Evolutionary conservation across 2,113 vertebrate species (phyloP), one percentile per base, ranked within the genome.

Genomic region (Mesembrinibis cayennensis): DNA sequence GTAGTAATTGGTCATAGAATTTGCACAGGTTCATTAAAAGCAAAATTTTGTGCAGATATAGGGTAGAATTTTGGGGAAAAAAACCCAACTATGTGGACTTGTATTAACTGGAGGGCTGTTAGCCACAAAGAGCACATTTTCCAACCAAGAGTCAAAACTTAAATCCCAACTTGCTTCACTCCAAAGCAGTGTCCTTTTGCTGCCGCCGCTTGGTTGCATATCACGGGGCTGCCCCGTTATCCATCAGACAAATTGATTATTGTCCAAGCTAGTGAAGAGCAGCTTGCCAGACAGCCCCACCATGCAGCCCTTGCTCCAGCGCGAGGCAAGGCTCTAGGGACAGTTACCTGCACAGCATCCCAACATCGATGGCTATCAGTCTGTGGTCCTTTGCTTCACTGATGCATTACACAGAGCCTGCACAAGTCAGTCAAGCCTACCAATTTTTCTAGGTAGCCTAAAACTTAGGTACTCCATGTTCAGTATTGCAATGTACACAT

Each of bases 141-240:
- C 6, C 40, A 38, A 30, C 13, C 19, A 36, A 50, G n/a, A 34
- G 14, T 42, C 45, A 61, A 38, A 56, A 69, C 14, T 53, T n/a
- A 56, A 70, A 73, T 49, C 16, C 45, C 29, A 19, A 50, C 7
- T 56, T 22, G 8, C 21, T 22, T 61, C 8, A 1, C 32, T 50
- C 29, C 65, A 50, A 56, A 88, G 59, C 40, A 15, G 16, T 0
- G 0, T 8, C 29, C 5, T 69, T 76, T 18, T 63, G 34, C 66
- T 90, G 34, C 36, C 1, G 0, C 15, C 6, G 2, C 26, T 59
- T 63, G n/a, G 38, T 40, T 56, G 9, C 7, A 10, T 16, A 30
- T n/a, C 3, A 0, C 0, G 0, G 34, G 19, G 59, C 30, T 90
- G 69, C 27, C 55, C 38, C 0, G 0, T 17, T 56, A 17, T 34